A percentile compares a stretch with the other conserved stretches of the same genome.
Evolutionary conservation across 2,797 vertebrate species (phyloP).

Genomic region (Halcyon chelicuti): DNA sequence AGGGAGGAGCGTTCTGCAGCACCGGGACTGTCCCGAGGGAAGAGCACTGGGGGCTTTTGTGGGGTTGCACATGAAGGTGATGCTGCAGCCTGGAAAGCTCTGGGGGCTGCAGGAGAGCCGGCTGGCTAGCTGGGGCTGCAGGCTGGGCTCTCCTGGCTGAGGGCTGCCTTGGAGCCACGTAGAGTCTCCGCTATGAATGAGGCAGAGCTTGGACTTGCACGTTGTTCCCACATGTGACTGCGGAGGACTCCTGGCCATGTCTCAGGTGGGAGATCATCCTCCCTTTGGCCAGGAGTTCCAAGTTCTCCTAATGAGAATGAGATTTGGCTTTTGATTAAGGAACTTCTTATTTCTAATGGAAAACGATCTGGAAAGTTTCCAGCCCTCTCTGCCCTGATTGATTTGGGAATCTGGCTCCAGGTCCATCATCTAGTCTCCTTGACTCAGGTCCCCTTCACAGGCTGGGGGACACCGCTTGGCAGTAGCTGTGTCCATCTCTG

Average conservation of each 20-base stretch:
- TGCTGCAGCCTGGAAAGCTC: neutral
- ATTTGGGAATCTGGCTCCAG: neutral
- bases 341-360: neutral
- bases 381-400: neutral
- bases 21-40: neutral
- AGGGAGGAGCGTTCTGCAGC: slow-evolving; percentile 20
- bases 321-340: neutral
- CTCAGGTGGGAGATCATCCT: neutral
- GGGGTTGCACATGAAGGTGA: neutral
- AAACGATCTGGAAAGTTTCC: neutral
- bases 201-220: neutral
- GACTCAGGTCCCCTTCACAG: neutral
- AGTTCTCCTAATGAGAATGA: neutral
- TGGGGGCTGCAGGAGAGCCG: neutral
- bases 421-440: neutral
- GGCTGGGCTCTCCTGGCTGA: neutral
- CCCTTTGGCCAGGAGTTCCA: neutral
- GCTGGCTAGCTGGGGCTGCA: neutral
- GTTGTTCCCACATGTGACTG: fast-evolving
- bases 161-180: neutral
- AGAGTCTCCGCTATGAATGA: neutral
- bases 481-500: neutral
- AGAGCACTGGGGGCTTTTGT: neutral
- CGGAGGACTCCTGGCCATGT: neutral
- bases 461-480: neutral